Percentiles rank a stretch among this genome's conserved stretches.
Evolutionary conservation across 2,797 vertebrate species (phyloP).

Genomic region (Sciurus carolinensis): DNA sequence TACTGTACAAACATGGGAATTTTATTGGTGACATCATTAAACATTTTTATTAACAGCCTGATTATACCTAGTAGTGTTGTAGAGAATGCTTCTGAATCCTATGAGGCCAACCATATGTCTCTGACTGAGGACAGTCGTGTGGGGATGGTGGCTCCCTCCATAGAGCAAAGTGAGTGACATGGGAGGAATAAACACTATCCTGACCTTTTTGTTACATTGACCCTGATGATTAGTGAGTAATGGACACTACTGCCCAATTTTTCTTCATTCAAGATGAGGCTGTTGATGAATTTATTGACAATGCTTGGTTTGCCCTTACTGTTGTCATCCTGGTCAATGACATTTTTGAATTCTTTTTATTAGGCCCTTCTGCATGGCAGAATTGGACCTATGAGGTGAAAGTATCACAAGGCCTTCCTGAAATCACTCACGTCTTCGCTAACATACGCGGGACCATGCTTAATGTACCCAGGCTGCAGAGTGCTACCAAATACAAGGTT

Average conservation of each 20-base stretch:
- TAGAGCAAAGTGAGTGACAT: background rate
- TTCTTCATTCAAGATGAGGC: background rate
- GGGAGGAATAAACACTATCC: background rate
- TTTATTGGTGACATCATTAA: background rate
- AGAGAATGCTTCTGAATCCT: background rate
- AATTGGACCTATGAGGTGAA: conserved; percentile 90
- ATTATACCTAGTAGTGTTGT: background rate
- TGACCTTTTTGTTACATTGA: accelerated
- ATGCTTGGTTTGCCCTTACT: background rate
- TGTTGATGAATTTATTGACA: background rate
- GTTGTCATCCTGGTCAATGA: background rate
- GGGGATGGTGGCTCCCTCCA: background rate
- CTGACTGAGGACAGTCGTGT: background rate
- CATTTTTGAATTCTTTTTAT: conserved; percentile 31
- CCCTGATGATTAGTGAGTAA: background rate
- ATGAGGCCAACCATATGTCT: background rate
- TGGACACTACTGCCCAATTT: background rate
- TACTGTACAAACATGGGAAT: background rate
- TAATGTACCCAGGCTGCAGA: conserved; percentile 82
- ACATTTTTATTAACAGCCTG: background rate
- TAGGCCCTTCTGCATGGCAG: conserved; percentile 91
- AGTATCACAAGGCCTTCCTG: conserved; percentile 76
- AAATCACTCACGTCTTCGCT: conserved; percentile 76
- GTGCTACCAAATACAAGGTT: conserved; percentile 83
- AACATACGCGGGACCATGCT: conserved; percentile 82